Conservation (phyloP, 2,888 invertebrate genomes). For the Drosophila kuntzei region DNA sequence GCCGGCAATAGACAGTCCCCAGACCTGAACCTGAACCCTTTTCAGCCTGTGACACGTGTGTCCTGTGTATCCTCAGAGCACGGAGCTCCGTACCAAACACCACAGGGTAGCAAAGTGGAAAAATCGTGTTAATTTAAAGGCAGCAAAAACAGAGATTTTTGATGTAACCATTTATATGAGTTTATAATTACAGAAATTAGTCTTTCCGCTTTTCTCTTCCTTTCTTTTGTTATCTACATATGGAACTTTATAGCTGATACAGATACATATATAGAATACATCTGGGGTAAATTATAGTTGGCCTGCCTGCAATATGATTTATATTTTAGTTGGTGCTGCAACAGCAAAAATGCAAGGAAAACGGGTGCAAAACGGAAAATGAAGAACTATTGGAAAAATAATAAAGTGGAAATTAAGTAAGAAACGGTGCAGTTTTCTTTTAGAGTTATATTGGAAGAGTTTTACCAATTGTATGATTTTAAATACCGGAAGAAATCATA, state of each 20-base stretch:
- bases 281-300: conserved; percentile 5
- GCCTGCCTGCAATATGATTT: conserved; percentile 45
- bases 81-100: conserved; percentile 18
- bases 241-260: conserved; percentile 1
- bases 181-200: conserved; percentile 86
- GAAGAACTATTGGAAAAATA: neutral
- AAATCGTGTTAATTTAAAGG: conserved; percentile 81
- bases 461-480: too few relatives aligned
- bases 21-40: conserved; percentile 36
- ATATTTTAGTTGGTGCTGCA: conserved; percentile 23
- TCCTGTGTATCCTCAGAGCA: conserved; percentile 4
- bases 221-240: neutral
- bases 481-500: too few relatives aligned
- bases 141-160: conserved; percentile 74
- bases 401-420: neutral
- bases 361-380: neutral
- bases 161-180: conserved; percentile 80
- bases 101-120: conserved; percentile 70
- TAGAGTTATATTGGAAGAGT: too few relatives aligned
- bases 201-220: conserved; percentile 69
- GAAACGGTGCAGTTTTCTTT: neutral
- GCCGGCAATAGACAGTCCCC: conserved; percentile 31
- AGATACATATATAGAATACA: neutral
- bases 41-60: conserved; percentile 53
- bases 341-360: neutral